These are phyloP conservation scores for Toxotes jaculatrix DNA, from an alignment of 2,113 vertebrate species.

Conservation along the genomic window DNA sequence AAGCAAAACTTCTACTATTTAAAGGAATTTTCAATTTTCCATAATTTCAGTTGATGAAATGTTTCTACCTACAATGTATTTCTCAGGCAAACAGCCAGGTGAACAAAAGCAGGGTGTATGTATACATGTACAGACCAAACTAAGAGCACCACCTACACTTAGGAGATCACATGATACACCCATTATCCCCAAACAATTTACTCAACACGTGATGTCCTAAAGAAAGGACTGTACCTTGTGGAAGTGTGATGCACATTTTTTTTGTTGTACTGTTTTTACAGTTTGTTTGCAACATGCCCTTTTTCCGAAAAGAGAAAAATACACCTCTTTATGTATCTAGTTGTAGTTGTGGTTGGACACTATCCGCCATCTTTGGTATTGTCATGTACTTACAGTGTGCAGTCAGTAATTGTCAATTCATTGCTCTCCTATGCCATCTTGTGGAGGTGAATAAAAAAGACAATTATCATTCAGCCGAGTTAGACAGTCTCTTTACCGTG, in stretches of 20 bases:
- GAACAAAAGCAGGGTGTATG: background rate
- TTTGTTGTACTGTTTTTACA: no score
- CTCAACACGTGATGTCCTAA: background rate
- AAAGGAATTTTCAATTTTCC: background rate
- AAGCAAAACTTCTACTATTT: background rate
- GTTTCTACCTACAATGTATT: background rate
- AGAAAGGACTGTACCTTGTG: background rate
- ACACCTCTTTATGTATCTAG: background rate
- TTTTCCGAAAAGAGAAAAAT: background rate
- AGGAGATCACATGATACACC: background rate
- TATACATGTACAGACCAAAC: background rate
- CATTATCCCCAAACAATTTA: background rate
- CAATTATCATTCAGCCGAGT: background rate
- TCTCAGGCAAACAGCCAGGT: background rate
- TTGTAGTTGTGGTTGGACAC: background rate
- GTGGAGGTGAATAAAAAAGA: slow-evolving; percentile 36
- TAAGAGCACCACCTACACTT: background rate
- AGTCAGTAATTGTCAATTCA: background rate
- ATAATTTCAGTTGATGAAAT: background rate
- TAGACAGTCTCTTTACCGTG: background rate
- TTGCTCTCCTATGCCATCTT: slow-evolving; percentile 52
- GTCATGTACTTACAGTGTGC: background rate
- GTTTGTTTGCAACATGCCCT: no score
- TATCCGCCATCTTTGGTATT: background rate
- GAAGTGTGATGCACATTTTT: no score